Percentiles rank a stretch among this genome's conserved stretches.
Evolutionary conservation across 1,140 invertebrate genomes (phyloP).

Genomic region (Wiebesia pumilae): DNA sequence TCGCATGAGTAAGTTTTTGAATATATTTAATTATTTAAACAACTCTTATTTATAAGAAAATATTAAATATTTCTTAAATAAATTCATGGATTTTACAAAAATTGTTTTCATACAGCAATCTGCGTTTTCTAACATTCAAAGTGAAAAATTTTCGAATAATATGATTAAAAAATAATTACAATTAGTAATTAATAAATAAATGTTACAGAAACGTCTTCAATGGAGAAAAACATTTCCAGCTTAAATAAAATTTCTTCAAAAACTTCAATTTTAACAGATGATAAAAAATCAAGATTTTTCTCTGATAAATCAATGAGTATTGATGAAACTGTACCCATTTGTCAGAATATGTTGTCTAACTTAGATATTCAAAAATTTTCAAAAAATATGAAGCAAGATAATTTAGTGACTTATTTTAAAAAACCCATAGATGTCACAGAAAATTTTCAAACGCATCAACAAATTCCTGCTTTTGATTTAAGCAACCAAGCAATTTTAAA

Average conservation of each 20-base stretch:
- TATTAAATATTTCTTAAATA: too few relatives aligned
- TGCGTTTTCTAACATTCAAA: too few relatives aligned
- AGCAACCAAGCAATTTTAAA: not conserved
- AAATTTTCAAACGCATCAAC: not conserved
- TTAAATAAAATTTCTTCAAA: not conserved
- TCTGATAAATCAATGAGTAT: constrained; percentile 49
- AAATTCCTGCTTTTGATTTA: not conserved
- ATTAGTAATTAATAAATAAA: not conserved
- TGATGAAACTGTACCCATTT: constrained; percentile 16
- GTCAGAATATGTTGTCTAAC: constrained; percentile 4
- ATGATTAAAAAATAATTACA: not conserved
- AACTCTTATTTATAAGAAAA: too few relatives aligned
- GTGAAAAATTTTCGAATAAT: not conserved
- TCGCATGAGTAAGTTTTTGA: too few relatives aligned
- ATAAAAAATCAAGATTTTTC: constrained; percentile 44
- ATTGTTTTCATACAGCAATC: too few relatives aligned
- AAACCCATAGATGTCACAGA: constrained; percentile 4
- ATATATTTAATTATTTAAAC: too few relatives aligned
- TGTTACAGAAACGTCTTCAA: not conserved
- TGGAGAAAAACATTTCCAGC: not conserved
- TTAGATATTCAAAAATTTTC: not conserved
- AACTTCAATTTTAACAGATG: not conserved
- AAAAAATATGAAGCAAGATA: not conserved
- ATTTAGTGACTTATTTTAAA: not conserved
- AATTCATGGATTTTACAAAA: too few relatives aligned